A percentile compares a stretch with the other conserved stretches of the same genome.
phyloP scores from a whole-genome alignment of 1,140 invertebrate species.

The Saccostrea echinata region DNA sequence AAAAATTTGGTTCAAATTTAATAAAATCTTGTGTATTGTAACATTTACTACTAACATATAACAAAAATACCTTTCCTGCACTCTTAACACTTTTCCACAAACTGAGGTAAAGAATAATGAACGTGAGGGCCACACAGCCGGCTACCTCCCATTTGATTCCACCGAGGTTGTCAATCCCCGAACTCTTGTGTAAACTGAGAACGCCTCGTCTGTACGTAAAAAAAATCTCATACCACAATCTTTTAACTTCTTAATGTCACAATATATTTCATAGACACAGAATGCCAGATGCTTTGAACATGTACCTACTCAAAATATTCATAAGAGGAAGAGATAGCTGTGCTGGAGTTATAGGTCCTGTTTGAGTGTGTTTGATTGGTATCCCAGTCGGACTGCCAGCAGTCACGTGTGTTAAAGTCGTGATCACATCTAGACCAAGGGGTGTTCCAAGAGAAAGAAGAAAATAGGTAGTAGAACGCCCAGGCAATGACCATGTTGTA shows the following conservation, averaged over 20 bases:
- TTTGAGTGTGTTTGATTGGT: constrained; percentile 83
- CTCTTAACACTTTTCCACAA: constrained; percentile 82
- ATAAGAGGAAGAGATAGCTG: constrained; percentile 63
- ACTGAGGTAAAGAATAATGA: constrained; percentile 80
- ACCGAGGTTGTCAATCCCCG: constrained; percentile 75
- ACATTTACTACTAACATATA: not conserved
- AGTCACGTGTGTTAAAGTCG: constrained; percentile 81
- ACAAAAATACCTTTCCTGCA: constrained; percentile 80
- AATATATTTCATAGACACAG: not conserved
- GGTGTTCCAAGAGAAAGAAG: constrained; percentile 92
- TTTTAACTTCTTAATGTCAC: not conserved
- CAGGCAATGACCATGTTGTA: constrained; percentile 99
- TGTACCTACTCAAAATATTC: constrained; percentile 73
- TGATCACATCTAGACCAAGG: constrained; percentile 98
- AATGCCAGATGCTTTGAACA: not conserved
- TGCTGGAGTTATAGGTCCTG: constrained; percentile 54
- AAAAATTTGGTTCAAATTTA: too few relatives aligned
- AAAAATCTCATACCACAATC: not conserved
- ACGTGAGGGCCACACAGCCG: constrained; percentile 79
- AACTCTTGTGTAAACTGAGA: constrained; percentile 73
- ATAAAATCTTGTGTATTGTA: too few relatives aligned
- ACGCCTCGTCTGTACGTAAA: constrained; percentile 71
- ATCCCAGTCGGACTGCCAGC: constrained; percentile 91
- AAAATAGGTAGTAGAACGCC: constrained; percentile 97
- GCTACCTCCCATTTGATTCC: constrained; percentile 79